Evolutionary conservation across 2,113 vertebrate species (phyloP), one percentile per base, ranked within the genome.

Genomic region (Vombatus ursinus): DNA sequence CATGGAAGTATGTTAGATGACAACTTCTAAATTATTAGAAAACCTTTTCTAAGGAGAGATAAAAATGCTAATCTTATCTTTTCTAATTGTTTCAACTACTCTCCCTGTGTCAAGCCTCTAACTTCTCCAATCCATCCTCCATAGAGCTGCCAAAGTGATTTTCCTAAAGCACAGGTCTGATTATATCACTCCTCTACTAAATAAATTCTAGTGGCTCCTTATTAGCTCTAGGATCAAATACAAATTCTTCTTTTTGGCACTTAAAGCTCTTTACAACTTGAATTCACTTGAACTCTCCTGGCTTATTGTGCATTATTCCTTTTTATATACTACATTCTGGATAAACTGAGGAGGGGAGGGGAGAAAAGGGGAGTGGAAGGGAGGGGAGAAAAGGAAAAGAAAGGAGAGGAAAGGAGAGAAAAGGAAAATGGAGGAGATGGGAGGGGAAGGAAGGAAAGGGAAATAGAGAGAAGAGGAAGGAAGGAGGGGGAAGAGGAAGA

Each of bases 371-470:
- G 28, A 1, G 16, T 3, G 16, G 16, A 19, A 4, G 37, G 6
- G 37, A 3, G n/a, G 68, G 19, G 2, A 44, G 16, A 22, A 19
- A 44, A 12, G 6, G 14, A n/a, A 14, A 44, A 16, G 37, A n/a
- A 19, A 44, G 2, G 2, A 31, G 16, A 0, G n/a, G 19, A 84
- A 8, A 1, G 12, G 3, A 84, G 12, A 26, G 52, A 16, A 28
- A 10, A 31, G 57, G 37, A n/a, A n/a, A 25, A 37, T 6, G n/a
- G n/a, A 19, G 37, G 31, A n/a, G 1, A 77, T 4, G 14, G 22
- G 2, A 0, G 5, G 5, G 7, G 44, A 22, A 6, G 1, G 2
- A 22, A 8, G 16, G 2, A 2, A 16, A 14, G 3, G n/a, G 22
- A 3, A 44, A 16, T 28, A 16, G 6, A 28, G 8, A 37, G 12